Evolutionary conservation across 2,888 invertebrate species (phyloP).

Genomic region (Acronicta leporina): DNA sequence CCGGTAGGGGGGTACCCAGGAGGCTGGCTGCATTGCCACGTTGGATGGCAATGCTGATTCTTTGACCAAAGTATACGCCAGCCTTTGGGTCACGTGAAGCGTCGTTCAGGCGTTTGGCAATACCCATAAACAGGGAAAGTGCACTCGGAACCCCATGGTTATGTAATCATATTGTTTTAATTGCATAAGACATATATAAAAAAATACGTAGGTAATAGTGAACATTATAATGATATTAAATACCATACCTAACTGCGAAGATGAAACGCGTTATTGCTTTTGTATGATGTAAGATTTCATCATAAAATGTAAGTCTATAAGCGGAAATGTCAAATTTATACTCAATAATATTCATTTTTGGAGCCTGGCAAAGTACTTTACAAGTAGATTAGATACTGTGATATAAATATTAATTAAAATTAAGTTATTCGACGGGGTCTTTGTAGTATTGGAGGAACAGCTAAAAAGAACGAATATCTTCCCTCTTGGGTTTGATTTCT

Average conservation of each 20-base stretch:
- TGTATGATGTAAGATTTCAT: constrained; percentile 1
- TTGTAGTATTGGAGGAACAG: neutral
- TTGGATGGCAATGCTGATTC: too few species aligned
- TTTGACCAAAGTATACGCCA: too few species aligned
- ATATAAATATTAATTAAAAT: neutral
- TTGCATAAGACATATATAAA: too few species aligned
- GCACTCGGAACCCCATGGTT: too few species aligned
- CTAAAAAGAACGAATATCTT: neutral
- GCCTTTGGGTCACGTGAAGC: too few species aligned
- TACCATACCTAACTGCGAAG: constrained; percentile 4
- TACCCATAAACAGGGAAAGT: too few species aligned
- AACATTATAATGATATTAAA: constrained; percentile 2
- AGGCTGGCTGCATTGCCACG: too few species aligned
- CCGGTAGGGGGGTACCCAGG: too few species aligned
- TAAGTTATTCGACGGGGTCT: neutral
- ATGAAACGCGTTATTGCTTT: neutral
- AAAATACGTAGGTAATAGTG: neutral
- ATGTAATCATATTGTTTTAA: too few species aligned
- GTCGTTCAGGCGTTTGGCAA: too few species aligned
- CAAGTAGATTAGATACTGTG: neutral
- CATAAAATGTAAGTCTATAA: neutral
- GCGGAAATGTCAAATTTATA: neutral
- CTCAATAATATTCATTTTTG: neutral
- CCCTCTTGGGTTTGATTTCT: too few species aligned
- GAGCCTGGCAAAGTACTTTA: neutral